phyloP scores from a whole-genome alignment of 2,797 vertebrate genomes.

The Pangasius macronema region DNA sequence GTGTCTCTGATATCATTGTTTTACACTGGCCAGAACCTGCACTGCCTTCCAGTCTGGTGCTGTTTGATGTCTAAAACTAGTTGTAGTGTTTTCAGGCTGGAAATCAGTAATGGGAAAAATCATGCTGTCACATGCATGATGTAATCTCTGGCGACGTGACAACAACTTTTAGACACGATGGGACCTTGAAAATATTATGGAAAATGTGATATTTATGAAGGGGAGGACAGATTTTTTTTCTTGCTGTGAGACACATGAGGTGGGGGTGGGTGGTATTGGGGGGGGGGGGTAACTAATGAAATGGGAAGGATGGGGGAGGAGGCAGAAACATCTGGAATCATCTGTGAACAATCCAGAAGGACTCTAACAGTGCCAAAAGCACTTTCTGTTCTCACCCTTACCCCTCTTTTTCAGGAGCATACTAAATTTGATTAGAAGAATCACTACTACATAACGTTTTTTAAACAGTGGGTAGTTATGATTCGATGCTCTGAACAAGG shows the following conservation, averaged over 20 bases:
- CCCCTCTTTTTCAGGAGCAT: conserved; percentile 23
- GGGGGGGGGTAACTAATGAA: conserved; percentile 57
- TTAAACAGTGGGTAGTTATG: neutral
- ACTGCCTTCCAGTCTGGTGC: neutral
- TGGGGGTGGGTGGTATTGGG: conserved; percentile 38
- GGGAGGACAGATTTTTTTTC: conserved; percentile 38
- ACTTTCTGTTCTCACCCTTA: conserved; percentile 70
- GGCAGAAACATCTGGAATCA: conserved; percentile 53
- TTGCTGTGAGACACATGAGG: conserved; percentile 34
- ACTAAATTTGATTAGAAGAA: conserved; percentile 11
- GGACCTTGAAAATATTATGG: conserved; percentile 35
- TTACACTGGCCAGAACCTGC: neutral
- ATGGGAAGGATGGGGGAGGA: conserved; percentile 16
- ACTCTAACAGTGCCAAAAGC: conserved; percentile 68
- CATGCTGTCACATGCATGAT: conserved; percentile 38
- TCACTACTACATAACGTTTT: neutral
- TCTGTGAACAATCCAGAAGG: conserved; percentile 56
- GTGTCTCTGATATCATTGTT: conserved; percentile 25
- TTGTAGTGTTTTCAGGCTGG: conserved; percentile 25
- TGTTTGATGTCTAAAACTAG: conserved; percentile 14
- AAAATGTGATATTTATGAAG: conserved; percentile 46
- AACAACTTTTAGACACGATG: conserved; percentile 29
- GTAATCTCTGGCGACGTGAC: conserved; percentile 32
- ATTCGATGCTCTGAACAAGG: conserved; percentile 5
- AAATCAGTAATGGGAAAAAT: conserved; percentile 12